Evolutionary conservation across 2,797 vertebrate species (phyloP), one percentile per base, ranked within the genome.

Genomic region (Galago senegalensis): DNA sequence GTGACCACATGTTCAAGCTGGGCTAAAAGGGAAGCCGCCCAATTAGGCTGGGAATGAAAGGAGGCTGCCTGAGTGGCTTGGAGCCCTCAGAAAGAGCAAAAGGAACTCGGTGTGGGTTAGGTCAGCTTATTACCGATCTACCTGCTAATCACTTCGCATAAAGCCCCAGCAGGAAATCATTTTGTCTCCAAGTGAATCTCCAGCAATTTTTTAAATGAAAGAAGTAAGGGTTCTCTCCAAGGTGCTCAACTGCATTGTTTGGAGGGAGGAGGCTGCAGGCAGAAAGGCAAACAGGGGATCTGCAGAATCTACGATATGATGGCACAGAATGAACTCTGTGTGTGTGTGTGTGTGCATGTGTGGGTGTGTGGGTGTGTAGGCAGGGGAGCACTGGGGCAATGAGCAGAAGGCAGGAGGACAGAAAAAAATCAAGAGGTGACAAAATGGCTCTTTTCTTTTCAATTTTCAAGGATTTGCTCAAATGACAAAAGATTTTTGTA

Each of bases 101-200:
- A 91, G 91, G 46, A 83, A 93, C 90, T 1, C 2, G 0, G 49
- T 23, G 69, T 56, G 49, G 76, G 25, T 96, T 73, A 90, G 96
- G 96, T 96, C 97, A 97, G 89, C 89, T 94, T 94, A 96, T 97
- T 97, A 96, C 96, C 94, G 83, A 37, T 89, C 73, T 96, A 65
- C 69, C 87, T 67, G 81, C 92, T 97, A 97, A 98, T 97, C 91
- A 93, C 77, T 80, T 69, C 25, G 20, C 94, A 92, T 40, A 96
- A 79, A 94, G 63, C 90, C 94, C 58, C 91, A 88, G 79, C 94
- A 95, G 96, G 96, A 94, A 97, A 95, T 92, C 96, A 93, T 86
- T 95, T 58, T 73, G 63, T 87, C 96, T 86, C 56, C 92, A 93
- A 96, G 92, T 83, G 88, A 94, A 93, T 82, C n/a, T 12, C 87